Evolutionary conservation across 2,888 invertebrate genomes (phyloP), one percentile per base, ranked within the genome.

Genomic region (Tetragonula carbonaria): DNA sequence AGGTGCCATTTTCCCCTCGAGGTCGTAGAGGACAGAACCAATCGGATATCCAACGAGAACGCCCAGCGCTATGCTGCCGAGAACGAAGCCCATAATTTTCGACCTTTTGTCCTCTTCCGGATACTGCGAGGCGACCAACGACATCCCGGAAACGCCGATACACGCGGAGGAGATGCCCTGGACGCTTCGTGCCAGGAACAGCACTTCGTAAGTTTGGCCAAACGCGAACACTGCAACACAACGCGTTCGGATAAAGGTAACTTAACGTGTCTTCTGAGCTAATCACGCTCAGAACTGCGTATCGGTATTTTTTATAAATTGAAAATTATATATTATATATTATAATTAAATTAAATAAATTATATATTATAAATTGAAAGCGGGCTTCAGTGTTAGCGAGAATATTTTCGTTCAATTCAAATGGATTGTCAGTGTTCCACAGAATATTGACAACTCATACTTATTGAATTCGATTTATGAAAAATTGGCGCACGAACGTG

Each of bases 131-230:
- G 98, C 98, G 72, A 98, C 96, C 89, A 98, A 94, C 86, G 97
- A 97, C 97, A 98, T 97, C 59, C 98, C 98, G 90, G 97, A 96
- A 11, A 98, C 97, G 28, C 97, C 96, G 80, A 97, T 96, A 88
- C 97, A 97, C 0, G 98, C 97, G 2, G 98, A 98, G 16, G 97
- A 97, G 76, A 97, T 95, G 0, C 98, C 98, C 93, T 98, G 98
- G 23, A 97, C 94, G 73, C 97, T 97, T 84, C 98, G 95, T 0
- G 97, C 98, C 71, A 97, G 91, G 87, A 98, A 96, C 85, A 98
- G 95, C 5, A 96, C 94, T 78, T 95, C 95, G 93, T 97, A 97
- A 3, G 96, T 96, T 92, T 96, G 96, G 2, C 97, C 97, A 88
- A 97, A 96, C 3, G 97, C 97, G 94, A 97, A 98, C 83, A 97